Evolutionary conservation across 2,113 vertebrate genomes (phyloP).

Genomic region (Gambusia affinis): DNA sequence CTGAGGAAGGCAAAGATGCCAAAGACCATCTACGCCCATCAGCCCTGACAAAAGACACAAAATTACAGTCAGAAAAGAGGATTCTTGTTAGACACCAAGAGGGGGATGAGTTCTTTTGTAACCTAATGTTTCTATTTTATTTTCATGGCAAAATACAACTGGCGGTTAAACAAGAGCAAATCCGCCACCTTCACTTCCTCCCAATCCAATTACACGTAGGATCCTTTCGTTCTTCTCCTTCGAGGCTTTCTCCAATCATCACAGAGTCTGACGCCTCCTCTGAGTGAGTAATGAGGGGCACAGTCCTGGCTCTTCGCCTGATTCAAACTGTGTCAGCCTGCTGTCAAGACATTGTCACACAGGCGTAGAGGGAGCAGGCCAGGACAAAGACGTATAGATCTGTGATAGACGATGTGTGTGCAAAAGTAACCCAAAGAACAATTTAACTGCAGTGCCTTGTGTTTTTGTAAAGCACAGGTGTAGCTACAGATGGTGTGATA

Average conservation of each 20-base stretch:
- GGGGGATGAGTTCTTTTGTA: constrained; percentile 4
- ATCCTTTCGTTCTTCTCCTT: constrained; percentile 29
- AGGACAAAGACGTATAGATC: constrained; percentile 18
- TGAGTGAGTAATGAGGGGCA: constrained; percentile 53
- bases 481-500: constrained; percentile 25
- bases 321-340: constrained; percentile 44
- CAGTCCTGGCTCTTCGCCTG: constrained; percentile 31
- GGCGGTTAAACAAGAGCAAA: constrained; percentile 9
- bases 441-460: constrained; percentile 16
- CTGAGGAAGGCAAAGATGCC: constrained; percentile 92
- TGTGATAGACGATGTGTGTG: constrained; percentile 12
- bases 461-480: background rate
- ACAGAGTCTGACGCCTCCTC: constrained; percentile 48
- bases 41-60: constrained; percentile 76
- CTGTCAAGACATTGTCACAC: constrained; percentile 34
- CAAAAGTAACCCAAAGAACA: constrained; percentile 39
- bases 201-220: constrained; percentile 40
- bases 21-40: constrained; percentile 94
- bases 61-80: constrained; percentile 3
- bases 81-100: constrained; percentile 2
- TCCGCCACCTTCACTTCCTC: constrained; percentile 28
- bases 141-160: constrained; percentile 9
- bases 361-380: background rate
- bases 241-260: constrained; percentile 24
- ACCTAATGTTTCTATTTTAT: constrained; percentile 33